phyloP scores from a whole-genome alignment of 2,797 vertebrate species.

The Anomalospiza imberbis region DNA sequence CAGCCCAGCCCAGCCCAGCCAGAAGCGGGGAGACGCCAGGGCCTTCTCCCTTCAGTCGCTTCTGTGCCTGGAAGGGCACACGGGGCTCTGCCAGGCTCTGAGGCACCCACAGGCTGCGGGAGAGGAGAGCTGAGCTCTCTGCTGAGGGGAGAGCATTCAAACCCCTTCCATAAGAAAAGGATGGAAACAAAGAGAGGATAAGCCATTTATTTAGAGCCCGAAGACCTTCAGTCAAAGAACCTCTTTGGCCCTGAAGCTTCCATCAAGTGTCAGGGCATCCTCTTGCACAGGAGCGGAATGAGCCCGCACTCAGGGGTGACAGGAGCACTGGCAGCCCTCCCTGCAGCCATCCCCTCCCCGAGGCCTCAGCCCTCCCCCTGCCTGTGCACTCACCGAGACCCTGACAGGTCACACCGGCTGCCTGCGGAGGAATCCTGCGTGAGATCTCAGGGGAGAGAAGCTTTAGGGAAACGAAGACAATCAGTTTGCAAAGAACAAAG shows the following conservation, averaged over 20 bases:
- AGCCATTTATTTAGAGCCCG: neutral
- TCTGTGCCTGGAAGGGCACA: neutral
- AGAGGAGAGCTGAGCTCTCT: neutral
- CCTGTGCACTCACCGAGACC: fast-evolving
- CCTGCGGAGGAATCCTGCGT: neutral
- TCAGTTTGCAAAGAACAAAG: neutral
- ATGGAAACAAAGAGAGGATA: neutral
- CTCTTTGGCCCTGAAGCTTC: neutral
- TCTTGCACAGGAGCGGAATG: fast-evolving
- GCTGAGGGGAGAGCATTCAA: fast-evolving
- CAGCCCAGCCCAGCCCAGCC: neutral
- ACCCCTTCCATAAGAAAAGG: neutral
- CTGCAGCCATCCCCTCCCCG: neutral
- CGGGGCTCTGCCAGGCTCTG: neutral
- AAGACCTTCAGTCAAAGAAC: neutral
- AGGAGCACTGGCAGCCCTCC: neutral
- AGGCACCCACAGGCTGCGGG: neutral
- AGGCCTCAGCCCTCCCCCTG: neutral
- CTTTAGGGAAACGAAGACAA: fast-evolving
- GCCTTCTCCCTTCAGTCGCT: neutral
- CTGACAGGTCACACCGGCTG: neutral
- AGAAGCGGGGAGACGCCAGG: fast-evolving
- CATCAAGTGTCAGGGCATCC: too few relatives aligned
- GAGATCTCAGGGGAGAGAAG: neutral
- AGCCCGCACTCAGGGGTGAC: too few relatives aligned